These are phyloP conservation scores for Pollicipes pollicipes DNA, from an alignment of 1,140 invertebrate genomes.

Conservation along the genomic window DNA sequence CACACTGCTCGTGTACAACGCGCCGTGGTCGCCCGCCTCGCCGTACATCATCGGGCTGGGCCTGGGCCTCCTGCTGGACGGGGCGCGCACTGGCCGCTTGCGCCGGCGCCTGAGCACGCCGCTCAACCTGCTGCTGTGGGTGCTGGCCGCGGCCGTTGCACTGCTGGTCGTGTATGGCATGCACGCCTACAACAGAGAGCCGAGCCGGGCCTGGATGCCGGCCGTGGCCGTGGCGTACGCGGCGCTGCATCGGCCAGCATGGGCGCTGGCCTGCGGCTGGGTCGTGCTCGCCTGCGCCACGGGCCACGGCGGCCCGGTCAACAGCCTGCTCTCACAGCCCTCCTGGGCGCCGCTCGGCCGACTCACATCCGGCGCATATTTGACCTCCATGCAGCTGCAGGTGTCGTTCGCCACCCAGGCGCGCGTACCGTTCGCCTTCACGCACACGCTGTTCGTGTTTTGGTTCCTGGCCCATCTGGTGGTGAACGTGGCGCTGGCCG, in stretches of 20 bases:
- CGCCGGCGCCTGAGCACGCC: not conserved
- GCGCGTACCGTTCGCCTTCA: not conserved
- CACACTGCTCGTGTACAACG: conserved; percentile 8
- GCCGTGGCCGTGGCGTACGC: conserved; percentile 50
- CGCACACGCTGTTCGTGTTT: not conserved
- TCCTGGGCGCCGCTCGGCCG: conserved; percentile 5
- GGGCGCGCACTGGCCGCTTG: not conserved
- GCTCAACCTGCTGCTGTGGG: conserved; percentile 6
- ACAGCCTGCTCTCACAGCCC: conserved; percentile 7
- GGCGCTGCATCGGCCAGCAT: conserved; percentile 61
- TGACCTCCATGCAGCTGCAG: not conserved
- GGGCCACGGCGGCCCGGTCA: conserved; percentile 52
- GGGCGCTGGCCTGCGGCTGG: conserved; percentile 70
- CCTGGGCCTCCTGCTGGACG: conserved; percentile 8
- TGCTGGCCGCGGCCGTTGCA: not conserved
- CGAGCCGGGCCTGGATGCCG: not conserved
- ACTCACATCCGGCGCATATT: conserved; percentile 7
- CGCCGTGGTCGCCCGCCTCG: conserved; percentile 11
- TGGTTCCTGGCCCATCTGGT: not conserved
- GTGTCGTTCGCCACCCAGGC: not conserved
- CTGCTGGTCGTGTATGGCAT: conserved; percentile 12
- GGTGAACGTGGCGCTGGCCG: not conserved
- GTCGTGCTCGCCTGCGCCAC: conserved; percentile 71
- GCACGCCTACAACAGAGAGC: conserved; percentile 5
- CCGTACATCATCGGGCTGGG: conserved; percentile 9